Evolutionary conservation across 2,113 vertebrate species (phyloP).

Genomic region (Acanthisitta chloris): DNA sequence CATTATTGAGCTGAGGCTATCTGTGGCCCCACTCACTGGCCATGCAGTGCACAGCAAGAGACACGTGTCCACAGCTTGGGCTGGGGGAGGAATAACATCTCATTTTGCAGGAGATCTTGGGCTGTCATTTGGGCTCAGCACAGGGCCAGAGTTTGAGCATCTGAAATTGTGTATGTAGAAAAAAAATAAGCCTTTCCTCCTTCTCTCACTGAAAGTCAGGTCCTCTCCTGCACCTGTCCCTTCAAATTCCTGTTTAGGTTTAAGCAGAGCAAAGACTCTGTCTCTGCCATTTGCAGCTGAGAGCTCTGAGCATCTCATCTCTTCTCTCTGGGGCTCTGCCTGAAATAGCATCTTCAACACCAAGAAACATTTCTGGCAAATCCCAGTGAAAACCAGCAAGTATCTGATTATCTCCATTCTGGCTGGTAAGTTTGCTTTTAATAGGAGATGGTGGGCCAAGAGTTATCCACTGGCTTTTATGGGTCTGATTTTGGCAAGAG

Average conservation of each 20-base stretch:
- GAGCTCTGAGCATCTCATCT: not conserved
- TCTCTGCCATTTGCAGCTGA: not conserved
- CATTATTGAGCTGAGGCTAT: not conserved
- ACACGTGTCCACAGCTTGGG: not conserved
- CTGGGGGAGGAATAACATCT: not conserved
- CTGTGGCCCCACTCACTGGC: not conserved
- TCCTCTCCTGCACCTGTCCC: not conserved
- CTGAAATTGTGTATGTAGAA: not conserved
- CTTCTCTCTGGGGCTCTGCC: not conserved
- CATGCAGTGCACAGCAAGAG: accelerated
- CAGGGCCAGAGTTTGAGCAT: not conserved
- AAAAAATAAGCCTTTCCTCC: not conserved
- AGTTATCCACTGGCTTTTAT: not conserved
- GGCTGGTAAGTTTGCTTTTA: not conserved
- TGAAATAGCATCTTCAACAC: not conserved
- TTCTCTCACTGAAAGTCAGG: not conserved
- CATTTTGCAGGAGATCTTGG: not conserved
- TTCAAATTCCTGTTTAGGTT: not conserved
- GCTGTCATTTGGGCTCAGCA: not conserved
- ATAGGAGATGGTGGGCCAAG: not conserved
- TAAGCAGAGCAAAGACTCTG: not conserved
- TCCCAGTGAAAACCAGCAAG: not conserved
- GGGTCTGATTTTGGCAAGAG: not conserved
- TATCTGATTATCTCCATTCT: not conserved
- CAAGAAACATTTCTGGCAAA: not conserved